phyloP scores from a whole-genome alignment of 2,888 invertebrate species.

The Neelides folsomi region DNA sequence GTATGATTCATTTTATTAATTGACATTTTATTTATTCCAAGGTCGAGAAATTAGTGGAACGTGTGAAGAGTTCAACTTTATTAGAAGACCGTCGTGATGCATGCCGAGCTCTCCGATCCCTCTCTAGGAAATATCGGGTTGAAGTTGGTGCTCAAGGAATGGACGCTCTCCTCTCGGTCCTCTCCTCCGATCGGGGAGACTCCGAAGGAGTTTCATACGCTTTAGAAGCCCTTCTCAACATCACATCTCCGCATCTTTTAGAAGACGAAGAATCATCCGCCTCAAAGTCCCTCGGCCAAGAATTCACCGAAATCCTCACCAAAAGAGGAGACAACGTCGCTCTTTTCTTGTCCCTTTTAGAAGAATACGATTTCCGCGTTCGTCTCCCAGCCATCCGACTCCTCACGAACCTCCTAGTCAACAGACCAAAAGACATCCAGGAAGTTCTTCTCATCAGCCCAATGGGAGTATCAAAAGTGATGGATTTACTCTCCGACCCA shows the following conservation, averaged over 20 bases:
- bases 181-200: slow-evolving; percentile 78
- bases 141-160: slow-evolving; percentile 91
- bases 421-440: slow-evolving; percentile 71
- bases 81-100: slow-evolving; percentile 93
- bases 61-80: slow-evolving; percentile 81
- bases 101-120: slow-evolving; percentile 79
- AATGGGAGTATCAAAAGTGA: slow-evolving; percentile 94
- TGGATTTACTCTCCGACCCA: slow-evolving; percentile 87
- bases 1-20: background rate
- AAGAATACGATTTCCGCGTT: slow-evolving; percentile 90
- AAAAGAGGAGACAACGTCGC: slow-evolving; percentile 75
- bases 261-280: slow-evolving; percentile 55
- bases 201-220: slow-evolving; percentile 84
- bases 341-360: slow-evolving; percentile 65
- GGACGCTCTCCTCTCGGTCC: slow-evolving; percentile 57
- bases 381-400: slow-evolving; percentile 80
- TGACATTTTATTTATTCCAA: slow-evolving; percentile 9
- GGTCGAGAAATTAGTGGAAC: slow-evolving; percentile 71
- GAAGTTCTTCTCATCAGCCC: slow-evolving; percentile 76
- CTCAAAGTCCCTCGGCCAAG: slow-evolving; percentile 54
- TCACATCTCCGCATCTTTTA: slow-evolving; percentile 66
- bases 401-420: slow-evolving; percentile 71
- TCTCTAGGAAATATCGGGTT: slow-evolving; percentile 79
- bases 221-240: slow-evolving; percentile 79
- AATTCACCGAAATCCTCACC: slow-evolving; percentile 94